A percentile compares a stretch with the other conserved stretches of the same genome.
Conservation (phyloP, 1,140 invertebrate species). For the Gyrodactylus bullatarudis region DNA sequence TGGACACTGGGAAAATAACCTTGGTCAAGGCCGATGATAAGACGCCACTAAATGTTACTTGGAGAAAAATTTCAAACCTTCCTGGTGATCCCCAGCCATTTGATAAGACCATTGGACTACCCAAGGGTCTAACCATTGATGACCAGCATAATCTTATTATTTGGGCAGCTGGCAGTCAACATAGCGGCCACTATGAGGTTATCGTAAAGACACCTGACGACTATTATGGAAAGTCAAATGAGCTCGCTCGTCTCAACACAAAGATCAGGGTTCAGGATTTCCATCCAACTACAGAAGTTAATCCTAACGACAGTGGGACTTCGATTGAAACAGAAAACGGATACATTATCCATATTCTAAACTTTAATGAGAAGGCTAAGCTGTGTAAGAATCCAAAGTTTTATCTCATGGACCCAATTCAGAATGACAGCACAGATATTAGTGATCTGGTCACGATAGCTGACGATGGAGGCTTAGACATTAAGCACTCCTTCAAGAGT, state of each 20-base stretch:
- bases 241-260: background rate
- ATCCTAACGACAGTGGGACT: background rate
- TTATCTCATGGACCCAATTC: background rate
- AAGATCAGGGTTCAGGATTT: background rate
- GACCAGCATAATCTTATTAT: background rate
- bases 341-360: background rate
- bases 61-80: background rate
- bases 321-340: background rate
- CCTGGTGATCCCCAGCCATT: background rate
- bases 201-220: background rate
- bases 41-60: background rate
- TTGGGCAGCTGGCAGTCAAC: background rate
- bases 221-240: background rate
- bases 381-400: background rate
- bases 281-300: background rate
- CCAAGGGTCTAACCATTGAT: background rate
- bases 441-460: background rate
- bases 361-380: background rate
- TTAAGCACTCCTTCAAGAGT: background rate
- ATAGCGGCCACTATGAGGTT: background rate
- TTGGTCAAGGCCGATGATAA: background rate
- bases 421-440: background rate
- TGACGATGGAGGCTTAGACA: background rate
- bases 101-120: background rate
- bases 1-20: background rate